phyloP scores from a whole-genome alignment of 2,797 vertebrate species.

The Pogonophryne albipinna region DNA sequence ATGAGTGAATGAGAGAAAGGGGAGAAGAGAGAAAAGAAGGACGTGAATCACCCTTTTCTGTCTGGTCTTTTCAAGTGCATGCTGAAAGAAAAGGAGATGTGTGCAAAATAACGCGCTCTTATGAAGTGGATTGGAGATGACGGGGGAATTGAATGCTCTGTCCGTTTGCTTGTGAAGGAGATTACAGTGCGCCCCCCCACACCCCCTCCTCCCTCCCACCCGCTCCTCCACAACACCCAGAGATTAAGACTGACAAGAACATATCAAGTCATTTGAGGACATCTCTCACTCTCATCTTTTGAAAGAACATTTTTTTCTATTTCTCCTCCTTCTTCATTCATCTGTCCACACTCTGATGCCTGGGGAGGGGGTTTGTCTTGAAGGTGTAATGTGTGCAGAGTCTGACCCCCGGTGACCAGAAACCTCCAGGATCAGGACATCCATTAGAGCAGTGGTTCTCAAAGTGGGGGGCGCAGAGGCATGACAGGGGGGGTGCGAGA shows the following conservation, averaged over 20 bases:
- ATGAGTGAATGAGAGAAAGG: conserved; percentile 77
- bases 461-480: too few relatives aligned
- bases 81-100: conserved; percentile 29
- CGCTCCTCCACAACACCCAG: conserved; percentile 48
- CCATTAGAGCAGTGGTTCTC: too few relatives aligned
- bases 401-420: conserved; percentile 50
- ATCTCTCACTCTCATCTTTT: conserved; percentile 58
- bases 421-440: conserved; percentile 67
- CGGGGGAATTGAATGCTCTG: conserved; percentile 58
- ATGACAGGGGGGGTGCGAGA: too few relatives aligned
- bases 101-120: conserved; percentile 65
- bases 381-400: conserved; percentile 52
- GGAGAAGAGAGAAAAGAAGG: conserved; percentile 44
- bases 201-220: conserved; percentile 24
- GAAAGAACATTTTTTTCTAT: conserved; percentile 29
- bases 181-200: conserved; percentile 51
- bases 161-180: conserved; percentile 59
- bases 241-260: conserved; percentile 83
- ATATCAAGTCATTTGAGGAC: conserved; percentile 78
- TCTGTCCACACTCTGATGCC: conserved; percentile 29
- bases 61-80: conserved; percentile 67
- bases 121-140: conserved; percentile 75
- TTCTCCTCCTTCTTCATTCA: conserved; percentile 28
- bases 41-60: conserved; percentile 66
- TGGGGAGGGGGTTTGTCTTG: conserved; percentile 42